Evolutionary conservation across 2,888 invertebrate genomes (phyloP).

Genomic region (Crocallis elinguaria): DNA sequence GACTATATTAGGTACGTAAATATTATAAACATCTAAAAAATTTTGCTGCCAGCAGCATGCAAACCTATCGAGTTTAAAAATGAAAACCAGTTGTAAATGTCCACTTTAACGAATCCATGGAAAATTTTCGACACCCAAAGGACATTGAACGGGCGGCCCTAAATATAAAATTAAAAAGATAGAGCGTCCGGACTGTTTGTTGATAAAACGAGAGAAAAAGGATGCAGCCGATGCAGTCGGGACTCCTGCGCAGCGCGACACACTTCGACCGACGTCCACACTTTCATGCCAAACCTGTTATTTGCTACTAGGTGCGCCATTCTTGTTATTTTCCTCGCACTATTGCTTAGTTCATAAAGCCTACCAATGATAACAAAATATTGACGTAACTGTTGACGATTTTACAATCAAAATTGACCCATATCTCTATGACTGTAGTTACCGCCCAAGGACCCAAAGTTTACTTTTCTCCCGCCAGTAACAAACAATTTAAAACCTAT

Average conservation of each 20-base stretch:
- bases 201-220: slow-evolving; percentile 40
- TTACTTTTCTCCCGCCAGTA: too few species aligned
- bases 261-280: slow-evolving; percentile 53
- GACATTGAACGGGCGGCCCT: slow-evolving; percentile 22
- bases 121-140: slow-evolving; percentile 16
- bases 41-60: too few species aligned
- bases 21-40: too few species aligned
- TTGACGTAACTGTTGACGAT: too few species aligned
- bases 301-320: slow-evolving; percentile 32
- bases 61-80: too few species aligned
- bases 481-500: too few species aligned
- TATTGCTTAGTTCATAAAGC: slow-evolving; percentile 3
- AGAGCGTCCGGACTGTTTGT: slow-evolving; percentile 40
- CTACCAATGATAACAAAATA: background rate
- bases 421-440: too few species aligned
- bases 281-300: slow-evolving; percentile 62
- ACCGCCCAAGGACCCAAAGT: too few species aligned
- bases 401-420: too few species aligned
- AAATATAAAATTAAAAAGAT: slow-evolving; percentile 32
- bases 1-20: too few species aligned
- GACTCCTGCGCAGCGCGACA: slow-evolving; percentile 52
- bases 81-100: background rate
- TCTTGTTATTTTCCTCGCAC: background rate
- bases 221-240: slow-evolving; percentile 39
- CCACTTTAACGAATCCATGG: background rate